These are phyloP conservation scores for Himalopsyche kuldschensis DNA, from an alignment of 2,888 invertebrate species.

Conservation along the genomic window DNA sequence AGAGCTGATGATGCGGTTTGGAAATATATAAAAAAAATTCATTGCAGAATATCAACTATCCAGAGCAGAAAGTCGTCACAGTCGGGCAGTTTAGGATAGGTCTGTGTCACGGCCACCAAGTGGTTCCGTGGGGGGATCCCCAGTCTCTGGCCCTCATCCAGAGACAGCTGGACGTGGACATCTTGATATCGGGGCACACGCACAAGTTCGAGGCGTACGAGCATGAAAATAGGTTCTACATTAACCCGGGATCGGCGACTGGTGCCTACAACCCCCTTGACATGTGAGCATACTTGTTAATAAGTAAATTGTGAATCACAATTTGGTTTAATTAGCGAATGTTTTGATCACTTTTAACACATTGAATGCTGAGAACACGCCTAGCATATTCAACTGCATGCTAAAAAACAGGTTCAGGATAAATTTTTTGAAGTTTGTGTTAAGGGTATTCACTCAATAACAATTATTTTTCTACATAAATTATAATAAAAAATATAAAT, in stretches of 20 bases:
- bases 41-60: constrained; percentile 83
- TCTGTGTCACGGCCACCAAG: constrained; percentile 95
- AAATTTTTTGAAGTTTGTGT: too few species aligned
- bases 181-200: constrained; percentile 97
- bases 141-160: constrained; percentile 92
- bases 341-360: too few species aligned
- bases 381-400: too few species aligned
- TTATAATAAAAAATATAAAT: too few species aligned
- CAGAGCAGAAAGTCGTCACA: constrained; percentile 98
- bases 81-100: constrained; percentile 99
- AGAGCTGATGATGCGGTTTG: too few species aligned
- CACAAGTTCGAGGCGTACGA: constrained; percentile 98
- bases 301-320: too few species aligned
- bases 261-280: constrained; percentile 95
- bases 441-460: too few species aligned
- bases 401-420: too few species aligned
- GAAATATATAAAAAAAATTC: too few species aligned
- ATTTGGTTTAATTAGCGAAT: too few species aligned
- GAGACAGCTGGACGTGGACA: constrained; percentile 96
- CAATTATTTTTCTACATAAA: too few species aligned
- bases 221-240: constrained; percentile 97
- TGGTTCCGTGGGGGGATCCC: constrained; percentile 96
- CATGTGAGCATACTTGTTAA: constrained; percentile 70
- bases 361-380: too few species aligned
- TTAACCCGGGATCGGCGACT: constrained; percentile 98